Percentiles rank a stretch among this genome's conserved stretches.
These are phyloP conservation scores for Oppia nitens DNA, from an alignment of 1,140 invertebrate genomes.

Conservation along the genomic window DNA sequence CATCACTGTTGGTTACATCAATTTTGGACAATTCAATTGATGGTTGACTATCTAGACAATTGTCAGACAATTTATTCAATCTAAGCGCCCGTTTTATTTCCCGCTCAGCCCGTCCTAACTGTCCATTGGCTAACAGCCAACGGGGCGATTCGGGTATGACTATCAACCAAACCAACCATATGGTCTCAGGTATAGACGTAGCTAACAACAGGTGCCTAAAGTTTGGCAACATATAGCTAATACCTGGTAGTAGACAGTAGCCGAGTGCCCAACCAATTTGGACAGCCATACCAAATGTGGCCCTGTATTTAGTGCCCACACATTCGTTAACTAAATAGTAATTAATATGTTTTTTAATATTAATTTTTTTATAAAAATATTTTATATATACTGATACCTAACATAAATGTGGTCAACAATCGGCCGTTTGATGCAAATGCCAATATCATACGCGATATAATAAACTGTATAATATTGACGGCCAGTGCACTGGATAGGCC, in stretches of 20 bases:
- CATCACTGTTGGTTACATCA: too few relatives aligned
- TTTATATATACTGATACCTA: not conserved
- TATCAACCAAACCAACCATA: not conserved
- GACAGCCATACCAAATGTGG: not conserved
- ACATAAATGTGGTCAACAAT: not conserved
- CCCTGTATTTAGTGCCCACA: not conserved
- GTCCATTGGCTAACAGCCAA: not conserved
- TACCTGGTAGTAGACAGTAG: not conserved
- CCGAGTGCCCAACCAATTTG: not conserved
- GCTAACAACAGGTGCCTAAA: not conserved
- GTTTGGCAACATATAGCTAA: not conserved
- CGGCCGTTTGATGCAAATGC: not conserved
- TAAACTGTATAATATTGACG: constrained; percentile 1
- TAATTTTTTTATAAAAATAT: not conserved
- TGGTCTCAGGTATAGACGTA: not conserved
- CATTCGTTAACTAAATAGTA: not conserved
- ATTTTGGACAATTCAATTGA: too few relatives aligned
- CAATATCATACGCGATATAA: constrained; percentile 2
- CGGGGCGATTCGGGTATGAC: not conserved
- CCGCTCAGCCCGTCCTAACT: too few relatives aligned
- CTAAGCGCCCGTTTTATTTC: too few relatives aligned
- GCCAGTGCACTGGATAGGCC: constrained; percentile 4
- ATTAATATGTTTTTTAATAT: not conserved
- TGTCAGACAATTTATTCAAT: too few relatives aligned
- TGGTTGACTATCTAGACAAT: too few relatives aligned